Base-by-base conservation (phyloP, 1,140 invertebrate genomes). In the Patella vulgata region DNA sequence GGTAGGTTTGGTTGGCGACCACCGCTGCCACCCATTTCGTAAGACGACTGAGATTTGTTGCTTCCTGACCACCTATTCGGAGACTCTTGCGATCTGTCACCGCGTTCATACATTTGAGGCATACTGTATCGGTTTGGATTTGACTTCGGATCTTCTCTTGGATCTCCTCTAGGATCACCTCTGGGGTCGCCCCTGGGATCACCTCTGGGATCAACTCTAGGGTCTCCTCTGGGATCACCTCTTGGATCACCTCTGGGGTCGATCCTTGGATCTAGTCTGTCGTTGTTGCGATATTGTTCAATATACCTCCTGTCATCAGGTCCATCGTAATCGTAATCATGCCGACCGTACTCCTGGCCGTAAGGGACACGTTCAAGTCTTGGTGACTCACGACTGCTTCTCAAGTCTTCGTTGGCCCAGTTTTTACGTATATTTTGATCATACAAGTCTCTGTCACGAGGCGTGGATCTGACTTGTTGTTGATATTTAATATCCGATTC, bases 11-110 rank as follows among this genome's bases (percentile, higher is more conserved):
- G 40, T 27, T 12, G 53, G 33, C 44, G 44, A 56, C 30, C 54
- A 27, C n/a, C 57, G 44, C 25, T 23, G 46, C 21, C 50, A 42
- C 39, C 54, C 53, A 66, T 60, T 17, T 62, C 48, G 27, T 62
- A 66, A 17, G 59, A n/a, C 2, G 53, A 59, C 9, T 40, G 28
- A 27, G 63, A 61, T 17, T 40, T 14, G 12, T 44, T 43, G 14
- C 42, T 19, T 11, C 52, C 57, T 11, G 12, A 6, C 9, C 30
- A 19, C 12, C 44, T 19, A 3, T 51, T 33, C n/a, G 30, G 17
- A 23, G 52, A 33, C 11, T 27, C n/a, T 19, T 27, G 9, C 21
- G 25, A 21, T 19, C 23, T 25, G n/a, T 23, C 46, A 40, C 14
- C 40, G 0, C 19, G 44, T 2, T 30, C 50, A 28, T 57, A 59